Evolutionary conservation across 2,888 invertebrate species (phyloP), one percentile per base, ranked within the genome.

Genomic region (Caenorhabditis becei): DNA sequence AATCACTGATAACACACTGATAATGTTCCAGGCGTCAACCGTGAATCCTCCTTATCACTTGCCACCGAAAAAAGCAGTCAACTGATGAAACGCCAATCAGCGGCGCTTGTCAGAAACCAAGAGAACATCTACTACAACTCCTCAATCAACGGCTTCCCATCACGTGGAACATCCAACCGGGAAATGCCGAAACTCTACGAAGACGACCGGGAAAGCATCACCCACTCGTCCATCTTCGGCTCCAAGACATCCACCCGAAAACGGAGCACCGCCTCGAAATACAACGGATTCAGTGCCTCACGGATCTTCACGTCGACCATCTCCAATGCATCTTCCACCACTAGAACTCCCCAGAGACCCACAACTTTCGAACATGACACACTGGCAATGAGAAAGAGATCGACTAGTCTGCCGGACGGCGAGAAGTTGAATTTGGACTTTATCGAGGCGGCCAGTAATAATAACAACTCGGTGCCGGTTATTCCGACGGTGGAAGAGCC

Each of bases 381-480:
- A 0, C 28, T 81, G 18, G 83, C 77, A 7, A 26, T 81, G 7
- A 51, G 84, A 14, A 84, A 84, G 51, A 58, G 84, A 59, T 84
- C 89, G 1, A 84, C 87, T 0, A 88, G 88, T 14, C 75, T 88
- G 5, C 88, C 89, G 14, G 89, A 88, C 56, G 84, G 84, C 10
- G 88, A 89, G 53, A 80, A 79, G 14, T 51, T 88, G 28, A 86
- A 86, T 37, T 47, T 85, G 28, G 82, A 84, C 3, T 65, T 78
- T 14, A 51, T 83, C 24, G 80, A 81, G 11, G 20, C 23, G 1
- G 2, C 54, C 10, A 65, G 51, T 20, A 56, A 7, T 14, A 32
- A 32, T 32, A 32, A n/a, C n/a, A n/a, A 32, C 32, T 67, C 79
- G 20, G 63, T 67, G 26, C 70, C 41, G 47, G 47, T 32, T 7